These are phyloP conservation scores for Folsomia manolachei DNA, from an alignment of 2,888 invertebrate genomes.

Conservation along the genomic window DNA sequence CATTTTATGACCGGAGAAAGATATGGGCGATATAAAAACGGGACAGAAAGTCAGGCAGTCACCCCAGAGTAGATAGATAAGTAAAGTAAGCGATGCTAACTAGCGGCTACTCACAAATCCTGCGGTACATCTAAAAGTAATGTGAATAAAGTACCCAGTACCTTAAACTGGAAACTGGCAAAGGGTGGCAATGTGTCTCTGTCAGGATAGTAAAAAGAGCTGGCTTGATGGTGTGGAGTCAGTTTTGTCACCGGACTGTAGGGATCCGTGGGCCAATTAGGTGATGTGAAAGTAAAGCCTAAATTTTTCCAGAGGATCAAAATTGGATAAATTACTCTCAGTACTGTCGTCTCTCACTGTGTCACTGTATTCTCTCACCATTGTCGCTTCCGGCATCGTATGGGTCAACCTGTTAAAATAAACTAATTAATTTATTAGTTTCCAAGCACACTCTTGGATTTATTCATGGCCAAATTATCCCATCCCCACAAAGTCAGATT, in stretches of 20 bases:
- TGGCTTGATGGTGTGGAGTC: slow-evolving; percentile 86
- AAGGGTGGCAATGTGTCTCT: slow-evolving; percentile 81
- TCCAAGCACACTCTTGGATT: neutral
- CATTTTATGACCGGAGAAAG: neutral
- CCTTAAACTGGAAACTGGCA: slow-evolving; percentile 88
- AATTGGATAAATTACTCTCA: slow-evolving; percentile 16
- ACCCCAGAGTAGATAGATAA: no score
- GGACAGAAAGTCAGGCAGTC: no score
- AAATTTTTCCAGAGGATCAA: neutral
- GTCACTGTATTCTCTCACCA: slow-evolving; percentile 25
- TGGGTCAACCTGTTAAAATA: slow-evolving; percentile 69
- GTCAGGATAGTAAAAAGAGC: slow-evolving; percentile 91
- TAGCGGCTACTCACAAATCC: no score
- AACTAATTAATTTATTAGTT: slow-evolving; percentile 3
- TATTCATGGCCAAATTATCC: neutral
- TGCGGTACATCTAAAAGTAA: no score
- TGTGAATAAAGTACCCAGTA: no score
- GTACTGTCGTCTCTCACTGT: neutral
- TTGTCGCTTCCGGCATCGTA: slow-evolving; percentile 92
- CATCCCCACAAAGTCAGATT: neutral
- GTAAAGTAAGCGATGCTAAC: no score
- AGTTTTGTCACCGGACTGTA: slow-evolving; percentile 84
- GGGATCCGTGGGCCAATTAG: slow-evolving; percentile 82
- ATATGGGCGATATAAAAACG: slow-evolving; percentile 25
- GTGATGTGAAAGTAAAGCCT: slow-evolving; percentile 84